phyloP scores from a whole-genome alignment of 2,888 invertebrate species.

The Catocala sponsa region DNA sequence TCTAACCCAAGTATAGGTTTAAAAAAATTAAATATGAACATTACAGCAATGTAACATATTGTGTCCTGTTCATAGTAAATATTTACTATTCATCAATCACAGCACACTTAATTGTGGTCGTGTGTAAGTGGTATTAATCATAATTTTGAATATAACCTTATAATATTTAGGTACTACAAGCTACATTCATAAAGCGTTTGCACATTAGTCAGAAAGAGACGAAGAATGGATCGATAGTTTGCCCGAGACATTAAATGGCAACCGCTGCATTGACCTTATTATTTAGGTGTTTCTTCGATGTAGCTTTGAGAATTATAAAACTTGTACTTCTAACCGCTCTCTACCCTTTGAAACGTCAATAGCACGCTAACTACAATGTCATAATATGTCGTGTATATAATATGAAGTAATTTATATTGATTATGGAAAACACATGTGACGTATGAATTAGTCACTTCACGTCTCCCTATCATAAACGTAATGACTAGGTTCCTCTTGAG shows the following conservation, averaged over 20 bases:
- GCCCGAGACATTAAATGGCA: conserved; percentile 83
- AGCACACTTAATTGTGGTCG: conserved; percentile 8
- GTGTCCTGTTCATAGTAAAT: background rate
- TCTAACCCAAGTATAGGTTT: background rate
- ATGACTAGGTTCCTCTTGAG: conserved; percentile 38
- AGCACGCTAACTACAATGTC: background rate
- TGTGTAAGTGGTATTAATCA: conserved; percentile 9
- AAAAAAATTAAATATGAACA: too few species aligned
- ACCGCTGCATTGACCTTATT: conserved; percentile 86
- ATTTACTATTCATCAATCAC: conserved; percentile 17
- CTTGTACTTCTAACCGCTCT: conserved; percentile 31
- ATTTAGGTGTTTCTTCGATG: conserved; percentile 78
- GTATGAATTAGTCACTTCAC: conserved; percentile 8
- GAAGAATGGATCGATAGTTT: conserved; percentile 84
- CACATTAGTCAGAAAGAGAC: conserved; percentile 83
- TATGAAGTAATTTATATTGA: too few species aligned
- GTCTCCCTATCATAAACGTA: conserved; percentile 26
- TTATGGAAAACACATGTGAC: background rate
- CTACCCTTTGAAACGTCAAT: too few species aligned
- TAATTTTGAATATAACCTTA: conserved; percentile 29
- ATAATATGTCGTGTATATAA: background rate
- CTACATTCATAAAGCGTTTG: conserved; percentile 61
- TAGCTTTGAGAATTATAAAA: conserved; percentile 50
- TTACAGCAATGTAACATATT: too few species aligned
- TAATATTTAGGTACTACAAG: conserved; percentile 32